Percentiles rank a stretch among this genome's conserved stretches.
These are phyloP conservation scores for Drosophila anomalata DNA, from an alignment of 2,888 invertebrate genomes.

Conservation along the genomic window DNA sequence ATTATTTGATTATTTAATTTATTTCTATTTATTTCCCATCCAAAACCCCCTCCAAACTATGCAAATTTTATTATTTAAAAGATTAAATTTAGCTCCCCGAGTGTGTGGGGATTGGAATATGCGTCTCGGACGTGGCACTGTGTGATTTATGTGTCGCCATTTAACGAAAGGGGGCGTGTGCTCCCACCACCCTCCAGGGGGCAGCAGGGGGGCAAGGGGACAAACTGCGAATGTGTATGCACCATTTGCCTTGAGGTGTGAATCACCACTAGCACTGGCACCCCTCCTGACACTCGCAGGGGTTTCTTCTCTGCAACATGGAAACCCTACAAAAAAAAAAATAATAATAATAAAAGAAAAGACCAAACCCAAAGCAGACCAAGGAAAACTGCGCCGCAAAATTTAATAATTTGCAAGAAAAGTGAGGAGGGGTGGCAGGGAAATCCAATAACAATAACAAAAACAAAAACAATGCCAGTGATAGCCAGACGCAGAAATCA, in stretches of 20 bases:
- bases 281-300: conserved; percentile 17
- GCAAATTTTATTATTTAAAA: not conserved
- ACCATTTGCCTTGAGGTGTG: conserved; percentile 50
- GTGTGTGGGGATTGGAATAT: conserved; percentile 11
- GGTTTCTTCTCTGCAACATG: conserved; percentile 55
- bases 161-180: conserved; percentile 38
- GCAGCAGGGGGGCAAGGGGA: not conserved
- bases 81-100: not conserved
- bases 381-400: conserved; percentile 62
- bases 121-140: conserved; percentile 41
- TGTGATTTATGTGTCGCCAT: conserved; percentile 59
- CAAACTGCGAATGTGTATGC: conserved; percentile 7
- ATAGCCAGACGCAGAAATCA: conserved; percentile 59
- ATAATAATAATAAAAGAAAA: not conserved
- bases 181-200: not conserved
- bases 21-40: too few species aligned
- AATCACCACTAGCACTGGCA: conserved; percentile 31
- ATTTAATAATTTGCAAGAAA: conserved; percentile 46
- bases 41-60: not conserved
- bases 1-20: too few species aligned
- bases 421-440: not conserved
- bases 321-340: conserved; percentile 55
- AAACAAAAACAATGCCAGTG: conserved; percentile 30
- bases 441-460: conserved; percentile 48
- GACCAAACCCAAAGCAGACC: conserved; percentile 27